Evolutionary conservation across 1,140 invertebrate genomes (phyloP), one percentile per base, ranked within the genome.

Genomic region (Drosophila punjabiensis): DNA sequence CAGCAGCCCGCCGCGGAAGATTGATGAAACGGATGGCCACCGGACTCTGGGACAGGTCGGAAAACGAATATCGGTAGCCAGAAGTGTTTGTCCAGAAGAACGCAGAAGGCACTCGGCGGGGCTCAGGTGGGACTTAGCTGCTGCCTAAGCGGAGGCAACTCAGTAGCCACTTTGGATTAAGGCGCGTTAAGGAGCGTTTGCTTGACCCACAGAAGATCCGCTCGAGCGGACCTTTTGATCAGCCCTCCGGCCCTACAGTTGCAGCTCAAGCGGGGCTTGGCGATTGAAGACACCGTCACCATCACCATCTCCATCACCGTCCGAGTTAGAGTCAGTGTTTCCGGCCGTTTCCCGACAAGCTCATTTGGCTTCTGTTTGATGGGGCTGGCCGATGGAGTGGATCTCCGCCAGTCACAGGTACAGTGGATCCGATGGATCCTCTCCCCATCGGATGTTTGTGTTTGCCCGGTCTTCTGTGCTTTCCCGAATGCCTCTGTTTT

Each of bases 161-260:
- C 85, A 85, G 86, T 89, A 89, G 85, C 85, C 85, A 89, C 85
- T 85, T 89, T 82, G 86, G 86, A 89, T 89, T 89, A 89, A 85
- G 81, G 41, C 81, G 73, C 55, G 55, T 39, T 58, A 58, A 58
- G 55, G 62, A 70, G 65, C 73, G 81, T 90, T 89, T 90, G 86
- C 68, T 85, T 89, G 86, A 89, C 85, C 85, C 85, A 89, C 66
- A 89, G 85, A 77, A 53, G 59, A 66, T 71, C 32, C 55, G 80
- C 76, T 88, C 69, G 73, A 71, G 60, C 77, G 76, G 77, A 79
- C 64, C 82, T 70, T 89, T 90, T 89, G 86, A 90, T 89, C 85
- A 33, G 62, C 33, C 66, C 69, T 76, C 76, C 67, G 63, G 58
- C 77, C 84, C 84, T 88, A 89, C 81, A 84, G 81, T 88, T 88